Conservation (phyloP, 1,140 invertebrate genomes). For the Achatina immaculata region DNA sequence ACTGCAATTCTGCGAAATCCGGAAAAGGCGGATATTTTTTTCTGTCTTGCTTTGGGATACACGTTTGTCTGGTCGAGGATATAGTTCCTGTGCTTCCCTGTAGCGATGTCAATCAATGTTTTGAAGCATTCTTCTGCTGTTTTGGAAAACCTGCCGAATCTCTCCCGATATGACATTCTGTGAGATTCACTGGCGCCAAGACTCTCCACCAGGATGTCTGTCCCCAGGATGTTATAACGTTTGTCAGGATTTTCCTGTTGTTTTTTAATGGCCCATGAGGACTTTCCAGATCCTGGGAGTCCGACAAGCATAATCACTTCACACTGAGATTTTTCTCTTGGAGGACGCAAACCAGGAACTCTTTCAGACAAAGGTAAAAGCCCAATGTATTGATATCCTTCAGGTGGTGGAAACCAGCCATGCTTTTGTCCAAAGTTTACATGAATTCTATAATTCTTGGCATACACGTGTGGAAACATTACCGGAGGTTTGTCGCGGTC, state of each 20-base stretch:
- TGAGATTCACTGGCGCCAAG: neutral
- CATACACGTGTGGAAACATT: neutral
- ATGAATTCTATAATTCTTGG: neutral
- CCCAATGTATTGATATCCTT: neutral
- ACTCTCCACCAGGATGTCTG: neutral
- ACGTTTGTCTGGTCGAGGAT: constrained; percentile 10
- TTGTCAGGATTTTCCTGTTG: neutral
- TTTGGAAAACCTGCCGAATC: neutral
- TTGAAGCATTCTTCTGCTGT: neutral
- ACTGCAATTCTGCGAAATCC: neutral
- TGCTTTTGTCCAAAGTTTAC: constrained; percentile 8
- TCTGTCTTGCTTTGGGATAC: neutral
- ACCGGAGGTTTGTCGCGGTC: neutral
- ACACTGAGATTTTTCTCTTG: neutral
- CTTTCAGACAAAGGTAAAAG: neutral
- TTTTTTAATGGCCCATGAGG: neutral
- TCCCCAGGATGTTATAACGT: constrained; percentile 2
- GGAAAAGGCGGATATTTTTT: neutral
- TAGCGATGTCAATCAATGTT: neutral
- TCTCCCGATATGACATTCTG: neutral
- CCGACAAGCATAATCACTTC: constrained; percentile 8
- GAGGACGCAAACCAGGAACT: neutral
- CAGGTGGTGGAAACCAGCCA: constrained; percentile 1
- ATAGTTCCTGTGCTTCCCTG: neutral
- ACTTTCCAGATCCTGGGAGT: constrained; percentile 12